Evolutionary conservation across 2,113 vertebrate genomes (phyloP), one percentile per base, ranked within the genome.

Genomic region (Gallinago media): DNA sequence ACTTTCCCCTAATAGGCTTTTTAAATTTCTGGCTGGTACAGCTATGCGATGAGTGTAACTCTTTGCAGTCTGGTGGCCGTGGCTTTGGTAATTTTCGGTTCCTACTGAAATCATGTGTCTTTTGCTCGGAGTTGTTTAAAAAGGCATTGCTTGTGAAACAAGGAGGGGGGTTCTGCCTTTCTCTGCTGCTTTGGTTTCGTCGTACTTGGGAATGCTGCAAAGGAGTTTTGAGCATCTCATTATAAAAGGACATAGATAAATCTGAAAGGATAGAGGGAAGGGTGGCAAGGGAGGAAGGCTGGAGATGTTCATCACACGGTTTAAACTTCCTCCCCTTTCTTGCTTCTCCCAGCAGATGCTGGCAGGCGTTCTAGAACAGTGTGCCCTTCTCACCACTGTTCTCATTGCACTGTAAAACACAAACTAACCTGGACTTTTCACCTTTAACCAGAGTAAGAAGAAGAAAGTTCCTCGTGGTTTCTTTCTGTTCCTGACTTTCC

Each of bases 91-190:
- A 31, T 85, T 82, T 82, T 88, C 34, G 50, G 4, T 88, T 94
- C 25, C 46, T 73, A 0, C 38, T 0, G 14, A 68, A 92, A 36
- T 38, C 31, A 9, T 2, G 0, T 1, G 0, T 2, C 0, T 70
- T 90, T 54, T 73, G 7, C 63, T 67, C 0, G 0, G 32, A 79
- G 38, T 19, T 90, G 15, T 38, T 65, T 62, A 23, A 55, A 79
- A 80, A 55, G 42, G 14, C 20, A 22, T 21, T 78, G 32, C 12
- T 70, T 83, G 34, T 58, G 58, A 80, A 95, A n/a, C 12, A 44
- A 44, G 19, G 49, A 36, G 12, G 4, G 5, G 2, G 2, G 73
- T 76, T 54, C 32, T 85, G 46, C 23, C 38, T 79, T 17, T 85
- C 20, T 77, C 27, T 0, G 1, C 46, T 91, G 88, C 81, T 78